Conservation (phyloP, 1,140 invertebrate genomes). For the Saccostrea glomerata region DNA sequence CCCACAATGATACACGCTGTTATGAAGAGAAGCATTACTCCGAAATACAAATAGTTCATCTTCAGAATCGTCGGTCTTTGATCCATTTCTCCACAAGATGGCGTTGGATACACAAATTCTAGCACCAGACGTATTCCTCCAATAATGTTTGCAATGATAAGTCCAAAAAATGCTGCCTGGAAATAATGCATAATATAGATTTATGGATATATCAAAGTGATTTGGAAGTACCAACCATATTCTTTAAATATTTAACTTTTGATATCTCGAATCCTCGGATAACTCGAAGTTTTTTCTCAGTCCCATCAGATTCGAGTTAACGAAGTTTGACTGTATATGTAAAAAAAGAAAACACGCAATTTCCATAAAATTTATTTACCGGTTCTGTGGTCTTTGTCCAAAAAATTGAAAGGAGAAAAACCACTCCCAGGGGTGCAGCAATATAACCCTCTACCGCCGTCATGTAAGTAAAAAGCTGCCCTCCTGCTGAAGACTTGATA, state of each 20-base stretch:
- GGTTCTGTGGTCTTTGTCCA: conserved; percentile 81
- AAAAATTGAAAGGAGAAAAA: conserved; percentile 81
- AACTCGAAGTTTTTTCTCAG: too few relatives aligned
- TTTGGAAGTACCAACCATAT: too few relatives aligned
- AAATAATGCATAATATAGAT: neutral
- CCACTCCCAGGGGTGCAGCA: conserved; percentile 81
- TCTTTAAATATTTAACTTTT: too few relatives aligned
- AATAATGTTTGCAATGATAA: conserved; percentile 79
- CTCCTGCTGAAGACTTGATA: conserved; percentile 80
- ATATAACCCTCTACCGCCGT: conserved; percentile 82
- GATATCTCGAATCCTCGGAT: too few relatives aligned
- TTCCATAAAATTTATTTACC: conserved; percentile 67
- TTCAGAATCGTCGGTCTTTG: conserved; percentile 65
- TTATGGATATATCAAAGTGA: too few relatives aligned
- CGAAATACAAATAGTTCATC: conserved; percentile 76
- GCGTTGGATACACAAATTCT: conserved; percentile 71
- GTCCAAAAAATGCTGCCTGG: conserved; percentile 82
- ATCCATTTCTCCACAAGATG: conserved; percentile 70
- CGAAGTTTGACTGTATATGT: too few relatives aligned
- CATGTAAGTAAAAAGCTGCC: conserved; percentile 82
- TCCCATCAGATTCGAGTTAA: too few relatives aligned
- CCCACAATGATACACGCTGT: conserved; percentile 65
- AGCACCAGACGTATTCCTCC: conserved; percentile 76
- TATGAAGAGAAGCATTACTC: conserved; percentile 69
- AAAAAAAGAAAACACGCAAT: neutral